Base-by-base conservation (phyloP, 2,113 vertebrate species). In the Protobothrops mucrosquamatus region DNA sequence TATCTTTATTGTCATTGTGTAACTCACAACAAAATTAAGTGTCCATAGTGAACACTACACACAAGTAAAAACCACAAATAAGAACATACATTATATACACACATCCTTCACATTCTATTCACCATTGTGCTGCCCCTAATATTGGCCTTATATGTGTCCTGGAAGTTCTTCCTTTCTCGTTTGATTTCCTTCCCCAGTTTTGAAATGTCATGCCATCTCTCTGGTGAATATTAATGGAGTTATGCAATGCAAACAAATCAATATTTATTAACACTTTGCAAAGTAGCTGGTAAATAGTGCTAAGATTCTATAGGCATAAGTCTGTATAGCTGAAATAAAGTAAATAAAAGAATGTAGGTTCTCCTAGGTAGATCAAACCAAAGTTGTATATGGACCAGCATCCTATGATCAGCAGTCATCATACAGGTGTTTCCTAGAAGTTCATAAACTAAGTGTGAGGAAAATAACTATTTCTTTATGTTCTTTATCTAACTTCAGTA, bases 231-330 rank as follows among this genome's bases (percentile, higher is more conserved):
- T 89, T 59, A 87, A 93, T 89, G 88, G 85, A 46, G 92, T 93
- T 91, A 92, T 95, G 87, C 39, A 92, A 23, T 89, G 92, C 51
- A 94, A 89, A 89, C 26, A 61, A 92, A 88, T 94, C 51, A 88
- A 43, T 91, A 90, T 54, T 95, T 95, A 94, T 93, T 89, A 64
- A 34, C 85, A 90, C 23, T 92, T 94, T 52, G 92, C 69, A 14
- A 88, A 95, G 92, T 56, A 74, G 56, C 81, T 90, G 74, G 87
- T 64, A 86, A 93, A 92, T 89, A 64, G 29, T n/a, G 61, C 46
- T 1, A 46, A 61, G 57, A 54, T 85, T 39, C 39, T 85, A 54
- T 24, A n/a, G 22, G 26, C n/a, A 85, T 29, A 48, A 26, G 26
- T 26, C 15, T 24, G 6, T 43, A 29, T 34, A 46, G 52, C 24